Percentiles rank a stretch among this genome's conserved stretches.
Evolutionary conservation across 2,797 vertebrate species (phyloP).

Genomic region (Phalloptychus januarius): DNA sequence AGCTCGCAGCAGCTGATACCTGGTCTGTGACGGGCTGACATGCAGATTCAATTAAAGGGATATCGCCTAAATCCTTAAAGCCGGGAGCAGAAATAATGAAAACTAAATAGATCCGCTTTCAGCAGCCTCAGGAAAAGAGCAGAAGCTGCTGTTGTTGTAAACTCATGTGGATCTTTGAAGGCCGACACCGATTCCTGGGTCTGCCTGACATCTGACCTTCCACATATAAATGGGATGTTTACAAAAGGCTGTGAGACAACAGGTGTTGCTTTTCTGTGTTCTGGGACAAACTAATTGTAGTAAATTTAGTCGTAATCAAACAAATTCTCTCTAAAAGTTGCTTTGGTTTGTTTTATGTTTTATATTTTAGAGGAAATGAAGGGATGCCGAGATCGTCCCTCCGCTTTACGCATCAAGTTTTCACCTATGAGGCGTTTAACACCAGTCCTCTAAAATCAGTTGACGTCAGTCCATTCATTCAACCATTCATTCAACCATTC

Average conservation of each 20-base stretch:
- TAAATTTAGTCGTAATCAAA: background rate
- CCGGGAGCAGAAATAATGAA: conserved; percentile 46
- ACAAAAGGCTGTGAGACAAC: background rate
- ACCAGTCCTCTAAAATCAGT: background rate
- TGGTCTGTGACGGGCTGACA: conserved; percentile 10
- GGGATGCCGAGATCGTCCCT: background rate
- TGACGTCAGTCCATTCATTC: background rate
- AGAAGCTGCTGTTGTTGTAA: conserved; percentile 24
- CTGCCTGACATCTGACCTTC: background rate
- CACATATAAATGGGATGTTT: background rate
- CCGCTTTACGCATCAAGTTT: background rate
- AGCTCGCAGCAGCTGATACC: conserved; percentile 5
- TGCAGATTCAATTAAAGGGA: conserved; percentile 48
- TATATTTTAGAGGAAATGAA: background rate
- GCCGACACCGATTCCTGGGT: background rate
- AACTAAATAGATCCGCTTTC: conserved; percentile 56
- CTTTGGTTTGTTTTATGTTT: background rate
- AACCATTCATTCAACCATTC: background rate
- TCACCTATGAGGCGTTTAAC: background rate
- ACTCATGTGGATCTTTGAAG: conserved; percentile 4
- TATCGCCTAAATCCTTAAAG: conserved; percentile 33
- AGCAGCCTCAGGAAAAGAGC: conserved; percentile 17
- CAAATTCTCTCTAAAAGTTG: background rate
- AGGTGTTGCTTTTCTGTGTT: background rate
- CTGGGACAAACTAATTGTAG: background rate